Conservation (phyloP, 1,140 invertebrate species). For the Apis mellifera region Amel_HAv3.1 CM009942.2:11380001-11380500, state of each 20-base stretch:
- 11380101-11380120: too few species aligned
- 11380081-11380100: neutral
- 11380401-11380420: neutral
- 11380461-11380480: neutral
- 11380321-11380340: neutral
- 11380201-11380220: neutral
- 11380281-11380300: constrained; percentile 10
- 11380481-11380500: constrained; percentile 6
- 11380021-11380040: constrained; percentile 19
- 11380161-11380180: constrained; percentile 30
- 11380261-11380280: constrained; percentile 1
- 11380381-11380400: neutral
- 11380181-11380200: neutral
- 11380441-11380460: neutral
- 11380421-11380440: neutral
- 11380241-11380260: constrained; percentile 15
- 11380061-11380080: neutral
- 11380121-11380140: neutral
- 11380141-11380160: neutral
- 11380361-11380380: neutral
- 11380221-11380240: neutral
- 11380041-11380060: neutral
- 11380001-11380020: neutral
- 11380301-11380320: neutral
- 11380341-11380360: neutral